Percentiles rank a stretch among this genome's conserved stretches.
Evolutionary conservation across 1,140 invertebrate genomes (phyloP).

Genomic region (Lepidurus couesii): DNA sequence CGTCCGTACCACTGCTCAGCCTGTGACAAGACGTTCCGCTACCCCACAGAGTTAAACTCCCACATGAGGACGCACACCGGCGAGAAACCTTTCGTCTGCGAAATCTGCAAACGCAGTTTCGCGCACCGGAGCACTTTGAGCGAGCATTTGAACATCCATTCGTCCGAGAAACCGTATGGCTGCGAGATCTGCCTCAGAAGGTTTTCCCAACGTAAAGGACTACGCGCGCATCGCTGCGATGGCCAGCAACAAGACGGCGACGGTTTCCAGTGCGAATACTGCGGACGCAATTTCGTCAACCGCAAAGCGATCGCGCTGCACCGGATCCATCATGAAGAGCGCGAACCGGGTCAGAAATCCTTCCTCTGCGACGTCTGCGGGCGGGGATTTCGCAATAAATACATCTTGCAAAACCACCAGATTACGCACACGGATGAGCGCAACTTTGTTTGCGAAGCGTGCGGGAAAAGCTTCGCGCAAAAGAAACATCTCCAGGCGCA

Average conservation of each 20-base stretch:
- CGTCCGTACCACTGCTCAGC: constrained; percentile 22
- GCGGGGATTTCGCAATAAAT: constrained; percentile 38
- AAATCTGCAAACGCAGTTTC: constrained; percentile 31
- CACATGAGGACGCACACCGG: constrained; percentile 26
- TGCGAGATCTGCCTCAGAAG: constrained; percentile 41
- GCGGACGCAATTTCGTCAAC: constrained; percentile 30
- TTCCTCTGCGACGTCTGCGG: constrained; percentile 41
- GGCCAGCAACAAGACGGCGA: constrained; percentile 16
- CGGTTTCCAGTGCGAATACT: constrained; percentile 32
- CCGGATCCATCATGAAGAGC: constrained; percentile 31
- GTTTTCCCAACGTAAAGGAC: constrained; percentile 39
- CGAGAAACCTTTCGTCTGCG: constrained; percentile 32
- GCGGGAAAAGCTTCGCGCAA: constrained; percentile 37
- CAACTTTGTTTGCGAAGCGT: constrained; percentile 37
- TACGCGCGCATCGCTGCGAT: constrained; percentile 38
- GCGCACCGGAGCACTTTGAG: constrained; percentile 28
- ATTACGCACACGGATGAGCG: constrained; percentile 39
- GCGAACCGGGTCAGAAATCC: constrained; percentile 36
- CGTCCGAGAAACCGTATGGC: constrained; percentile 37
- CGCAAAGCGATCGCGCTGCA: constrained; percentile 33
- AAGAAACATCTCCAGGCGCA: constrained; percentile 38
- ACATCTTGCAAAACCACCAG: constrained; percentile 39
- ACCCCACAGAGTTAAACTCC: constrained; percentile 1
- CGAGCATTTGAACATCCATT: constrained; percentile 40
- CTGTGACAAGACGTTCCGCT: constrained; percentile 27